Evolutionary conservation across 2,888 invertebrate species (phyloP), one percentile per base, ranked within the genome.

Genomic region (Drosophila prolongata): DNA sequence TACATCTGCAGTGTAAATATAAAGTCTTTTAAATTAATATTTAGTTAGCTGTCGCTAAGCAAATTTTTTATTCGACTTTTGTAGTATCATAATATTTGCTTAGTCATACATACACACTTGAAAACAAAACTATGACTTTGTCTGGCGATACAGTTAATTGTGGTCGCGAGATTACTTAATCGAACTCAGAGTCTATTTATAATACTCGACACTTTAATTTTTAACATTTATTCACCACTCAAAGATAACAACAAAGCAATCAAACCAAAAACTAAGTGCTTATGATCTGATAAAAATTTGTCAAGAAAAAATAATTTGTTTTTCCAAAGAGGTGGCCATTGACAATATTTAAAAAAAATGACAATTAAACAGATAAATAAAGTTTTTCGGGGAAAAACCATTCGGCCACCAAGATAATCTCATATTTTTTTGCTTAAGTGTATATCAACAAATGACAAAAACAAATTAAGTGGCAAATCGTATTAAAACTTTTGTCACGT

Each of bases 171-270:
- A 49, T 49, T 13, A 16, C 6, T 35, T 16, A 16, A 16, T 16
- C 6, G 34, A 47, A 6, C 10, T 13, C 13, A 24, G 10, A 16
- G 27, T 13, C 30, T 30, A 14, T 30, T 40, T 19, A 5, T n/a
- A 19, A 8, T 10, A 49, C 13, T 11, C 2, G 35, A 2, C 35
- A 56, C 34, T n/a, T 54, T 9, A 58, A 6, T 19, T 40, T 34
- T 8, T 11, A 3, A 40, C 58, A 54, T 54, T 57, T 54, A 54
- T 54, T 54, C 11, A 30, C 16, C 40, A 53, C 58, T 54, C 6
- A 40, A n/a, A 30, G 19, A 58, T 58, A 40, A 11, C 4, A 24
- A 0, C 2, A n/a, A 10, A 6, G 9, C 54, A 30, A 58, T 58
- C 16, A 16, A 1, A 8, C 1, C 27, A 37, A n/a, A 5, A 27